A percentile compares a stretch with the other conserved stretches of the same genome.
Conservation (phyloP, 2,888 invertebrate genomes). For the Meiosimyza decipiens region DNA sequence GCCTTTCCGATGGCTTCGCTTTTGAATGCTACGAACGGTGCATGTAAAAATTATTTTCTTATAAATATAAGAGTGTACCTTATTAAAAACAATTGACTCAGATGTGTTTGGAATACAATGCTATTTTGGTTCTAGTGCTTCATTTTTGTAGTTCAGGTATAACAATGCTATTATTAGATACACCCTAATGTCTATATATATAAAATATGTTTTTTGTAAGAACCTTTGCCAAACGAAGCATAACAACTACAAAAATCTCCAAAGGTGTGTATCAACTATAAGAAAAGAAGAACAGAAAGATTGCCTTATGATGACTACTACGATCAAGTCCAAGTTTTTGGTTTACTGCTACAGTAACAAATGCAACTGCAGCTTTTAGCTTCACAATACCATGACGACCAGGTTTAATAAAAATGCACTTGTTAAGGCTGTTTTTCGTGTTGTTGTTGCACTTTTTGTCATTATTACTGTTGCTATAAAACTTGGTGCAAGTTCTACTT, state of each 20-base stretch:
- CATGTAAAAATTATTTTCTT: not conserved
- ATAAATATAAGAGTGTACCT: too few relatives aligned
- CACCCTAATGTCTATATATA: too few relatives aligned
- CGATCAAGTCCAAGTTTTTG: constrained; percentile 21
- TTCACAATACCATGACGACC: constrained; percentile 12
- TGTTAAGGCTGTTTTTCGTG: not conserved
- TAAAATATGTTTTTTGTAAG: too few relatives aligned
- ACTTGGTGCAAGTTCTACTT: not conserved
- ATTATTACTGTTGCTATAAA: too few relatives aligned
- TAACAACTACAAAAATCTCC: not conserved
- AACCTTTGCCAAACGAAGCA: constrained; percentile 8
- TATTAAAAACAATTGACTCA: too few relatives aligned
- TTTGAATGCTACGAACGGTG: not conserved
- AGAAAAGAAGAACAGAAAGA: not conserved
- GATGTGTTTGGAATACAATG: too few relatives aligned
- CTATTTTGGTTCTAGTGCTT: too few relatives aligned
- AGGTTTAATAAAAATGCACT: not conserved
- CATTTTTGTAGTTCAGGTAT: too few relatives aligned
- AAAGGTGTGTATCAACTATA: not conserved
- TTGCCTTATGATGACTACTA: not conserved
- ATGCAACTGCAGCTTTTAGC: not conserved
- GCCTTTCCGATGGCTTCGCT: not conserved
- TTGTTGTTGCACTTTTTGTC: not conserved
- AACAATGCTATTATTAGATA: too few relatives aligned
- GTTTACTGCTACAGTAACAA: too few relatives aligned